These are phyloP conservation scores for Caenorhabditis sp. DNA, from an alignment of 2,888 invertebrate genomes.

Conservation along the genomic window DNA sequence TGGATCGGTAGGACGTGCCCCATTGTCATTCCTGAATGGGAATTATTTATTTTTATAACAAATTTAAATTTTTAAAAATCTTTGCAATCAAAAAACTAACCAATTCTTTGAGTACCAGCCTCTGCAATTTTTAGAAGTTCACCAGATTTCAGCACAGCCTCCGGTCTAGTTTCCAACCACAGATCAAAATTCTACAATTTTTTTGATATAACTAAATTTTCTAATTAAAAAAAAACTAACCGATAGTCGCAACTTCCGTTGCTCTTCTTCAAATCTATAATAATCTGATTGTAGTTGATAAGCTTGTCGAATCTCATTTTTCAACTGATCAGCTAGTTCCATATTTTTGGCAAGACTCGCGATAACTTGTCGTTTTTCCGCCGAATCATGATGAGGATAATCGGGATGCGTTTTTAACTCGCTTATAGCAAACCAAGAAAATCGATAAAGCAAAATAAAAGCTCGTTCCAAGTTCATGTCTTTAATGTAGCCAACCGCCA, in stretches of 20 bases:
- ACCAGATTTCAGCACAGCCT: background rate
- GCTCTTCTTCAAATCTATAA: constrained; percentile 29
- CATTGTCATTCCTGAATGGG: constrained; percentile 4
- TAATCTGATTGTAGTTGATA: constrained; percentile 32
- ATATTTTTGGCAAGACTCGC: background rate
- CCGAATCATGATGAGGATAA: constrained; percentile 8
- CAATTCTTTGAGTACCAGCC: constrained; percentile 2
- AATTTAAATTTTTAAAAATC: background rate
- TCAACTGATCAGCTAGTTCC: background rate
- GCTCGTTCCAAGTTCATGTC: constrained; percentile 5
- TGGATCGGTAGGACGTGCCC: constrained; percentile 8
- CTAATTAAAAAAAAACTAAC: constrained; percentile 1
- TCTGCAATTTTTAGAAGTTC: constrained; percentile 1
- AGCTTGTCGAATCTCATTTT: constrained; percentile 11
- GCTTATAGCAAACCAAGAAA: constrained; percentile 6
- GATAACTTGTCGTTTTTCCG: constrained; percentile 3
- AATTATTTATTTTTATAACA: background rate
- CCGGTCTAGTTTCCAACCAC: background rate
- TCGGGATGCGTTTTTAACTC: constrained; percentile 8
- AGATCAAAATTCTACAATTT: background rate
- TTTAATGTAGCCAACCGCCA: constrained; percentile 8
- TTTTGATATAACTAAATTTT: background rate
- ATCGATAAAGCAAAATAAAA: constrained; percentile 8
- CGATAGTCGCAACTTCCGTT: constrained; percentile 20
- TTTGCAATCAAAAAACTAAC: background rate